A percentile compares a stretch with the other conserved stretches of the same genome.
Evolutionary conservation across 2,113 vertebrate genomes (phyloP).

Genomic region (Mus pahari): DNA sequence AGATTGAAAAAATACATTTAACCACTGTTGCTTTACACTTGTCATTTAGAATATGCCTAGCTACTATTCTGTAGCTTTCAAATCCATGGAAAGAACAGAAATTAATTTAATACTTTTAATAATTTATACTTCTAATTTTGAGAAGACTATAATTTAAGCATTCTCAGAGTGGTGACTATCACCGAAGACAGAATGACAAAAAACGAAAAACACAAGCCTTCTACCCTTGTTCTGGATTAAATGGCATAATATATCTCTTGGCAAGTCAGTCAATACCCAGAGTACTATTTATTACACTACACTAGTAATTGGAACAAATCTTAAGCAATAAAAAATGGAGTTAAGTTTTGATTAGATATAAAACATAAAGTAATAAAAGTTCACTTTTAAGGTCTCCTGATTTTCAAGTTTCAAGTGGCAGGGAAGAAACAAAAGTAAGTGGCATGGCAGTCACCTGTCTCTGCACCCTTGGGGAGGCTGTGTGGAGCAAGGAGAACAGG

Average conservation of each 20-base stretch:
- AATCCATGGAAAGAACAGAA: slow-evolving; percentile 28
- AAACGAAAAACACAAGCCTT: not conserved
- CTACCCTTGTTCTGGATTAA: slow-evolving; percentile 34
- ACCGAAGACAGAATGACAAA: not conserved
- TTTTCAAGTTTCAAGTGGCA: slow-evolving; percentile 19
- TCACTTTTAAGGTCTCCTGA: not conserved
- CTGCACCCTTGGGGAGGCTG: slow-evolving; percentile 97
- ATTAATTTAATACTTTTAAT: slow-evolving; percentile 1
- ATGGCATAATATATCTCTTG: not conserved
- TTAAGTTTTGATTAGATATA: not conserved
- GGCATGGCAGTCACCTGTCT: slow-evolving; percentile 91
- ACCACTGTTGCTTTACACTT: not conserved
- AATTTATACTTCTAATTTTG: slow-evolving; percentile 31
- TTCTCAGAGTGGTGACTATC: not conserved
- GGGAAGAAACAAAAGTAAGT: not conserved
- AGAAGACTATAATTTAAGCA: slow-evolving; percentile 38
- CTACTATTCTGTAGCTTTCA: not conserved
- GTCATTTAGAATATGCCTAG: slow-evolving; percentile 14
- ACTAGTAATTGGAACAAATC: slow-evolving; percentile 28
- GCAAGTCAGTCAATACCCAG: not conserved
- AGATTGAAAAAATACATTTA: slow-evolving; percentile 42
- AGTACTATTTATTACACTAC: not conserved
- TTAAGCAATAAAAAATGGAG: slow-evolving; percentile 3
- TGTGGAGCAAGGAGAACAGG: slow-evolving; percentile 97
- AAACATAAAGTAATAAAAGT: slow-evolving; percentile 44